Evolutionary conservation across 2,113 vertebrate genomes (phyloP), one percentile per base, ranked within the genome.

Genomic region (Notiomystis cincta): DNA sequence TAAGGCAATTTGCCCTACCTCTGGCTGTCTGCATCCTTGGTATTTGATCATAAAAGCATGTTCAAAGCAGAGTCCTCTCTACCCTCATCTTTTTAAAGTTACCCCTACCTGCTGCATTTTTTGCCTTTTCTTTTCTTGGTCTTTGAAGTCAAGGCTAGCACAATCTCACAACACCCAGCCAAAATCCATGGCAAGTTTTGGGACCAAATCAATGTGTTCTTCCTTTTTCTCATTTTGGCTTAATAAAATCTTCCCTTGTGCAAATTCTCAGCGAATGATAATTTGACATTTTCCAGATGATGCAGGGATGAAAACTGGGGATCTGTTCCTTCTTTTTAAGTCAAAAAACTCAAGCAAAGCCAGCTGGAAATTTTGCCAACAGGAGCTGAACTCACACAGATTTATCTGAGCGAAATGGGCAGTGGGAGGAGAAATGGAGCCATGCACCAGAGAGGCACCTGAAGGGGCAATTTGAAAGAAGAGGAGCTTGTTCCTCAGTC

Each of bases 221-320:
- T 87, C 23, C 38, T 90, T 93, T 90, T 91, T 54, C 44, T 80
- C 14, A n/a, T 92, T 93, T 90, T 37, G 86, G 28, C 28, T 70
- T 81, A 90, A 82, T 62, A 88, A 88, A 88, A 79, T 24, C 24
- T 88, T 85, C 30, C 6, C 22, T 56, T 77, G 71, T 81, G 33
- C 30, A 86, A 90, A 78, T 90, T 90, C 51, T 73, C 38, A 73
- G 27, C 0, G 7, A 88, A 73, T 0, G 0, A 70, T 58, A 91
- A 75, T 37, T 88, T 81, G 71, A 81, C 82, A 67, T 90, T 93
- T 93, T 62, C 69, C 93, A 92, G 81, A 82, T 79, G 65, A 89
- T 37, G 9, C 51, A 12, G 4, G 51, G 47, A 21, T 91, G 65
- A 83, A 58, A 92, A 75, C 19, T 35, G 28, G 56, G 38, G n/a